Conservation (phyloP, 2,113 vertebrate genomes). For the Phalacrocorax aristotelis region DNA sequence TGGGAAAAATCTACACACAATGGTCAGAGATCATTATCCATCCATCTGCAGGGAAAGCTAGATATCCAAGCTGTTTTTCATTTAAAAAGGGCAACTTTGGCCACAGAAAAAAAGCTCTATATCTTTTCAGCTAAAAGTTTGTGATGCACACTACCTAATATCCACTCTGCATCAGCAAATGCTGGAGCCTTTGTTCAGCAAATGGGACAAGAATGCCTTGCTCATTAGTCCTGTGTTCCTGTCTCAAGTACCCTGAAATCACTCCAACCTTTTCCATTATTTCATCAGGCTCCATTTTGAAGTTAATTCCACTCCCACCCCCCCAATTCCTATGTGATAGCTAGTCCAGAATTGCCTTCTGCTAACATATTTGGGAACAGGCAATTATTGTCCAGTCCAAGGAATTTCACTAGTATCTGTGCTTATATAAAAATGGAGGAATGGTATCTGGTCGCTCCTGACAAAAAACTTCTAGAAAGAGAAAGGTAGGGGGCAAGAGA, state of each 20-base stretch:
- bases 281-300: not conserved
- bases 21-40: constrained; percentile 33
- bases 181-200: not conserved
- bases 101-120: not conserved
- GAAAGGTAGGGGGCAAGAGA: not conserved
- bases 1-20: constrained; percentile 56
- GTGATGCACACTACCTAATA: not conserved
- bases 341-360: not conserved
- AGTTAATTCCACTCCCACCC: not conserved
- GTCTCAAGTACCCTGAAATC: not conserved
- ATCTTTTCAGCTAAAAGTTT: not conserved
- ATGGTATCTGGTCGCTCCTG: not conserved
- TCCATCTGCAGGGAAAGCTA: not conserved
- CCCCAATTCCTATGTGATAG: not conserved
- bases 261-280: not conserved
- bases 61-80: not conserved
- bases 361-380: not conserved
- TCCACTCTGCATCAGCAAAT: not conserved
- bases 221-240: not conserved
- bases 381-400: not conserved
- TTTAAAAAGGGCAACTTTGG: not conserved
- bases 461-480: not conserved
- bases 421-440: not conserved
- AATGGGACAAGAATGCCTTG: not conserved
- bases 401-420: not conserved